Percentiles rank a stretch among this genome's conserved stretches.
Evolutionary conservation across 2,113 vertebrate species (phyloP).

Genomic region (Myotis yumanensis): DNA sequence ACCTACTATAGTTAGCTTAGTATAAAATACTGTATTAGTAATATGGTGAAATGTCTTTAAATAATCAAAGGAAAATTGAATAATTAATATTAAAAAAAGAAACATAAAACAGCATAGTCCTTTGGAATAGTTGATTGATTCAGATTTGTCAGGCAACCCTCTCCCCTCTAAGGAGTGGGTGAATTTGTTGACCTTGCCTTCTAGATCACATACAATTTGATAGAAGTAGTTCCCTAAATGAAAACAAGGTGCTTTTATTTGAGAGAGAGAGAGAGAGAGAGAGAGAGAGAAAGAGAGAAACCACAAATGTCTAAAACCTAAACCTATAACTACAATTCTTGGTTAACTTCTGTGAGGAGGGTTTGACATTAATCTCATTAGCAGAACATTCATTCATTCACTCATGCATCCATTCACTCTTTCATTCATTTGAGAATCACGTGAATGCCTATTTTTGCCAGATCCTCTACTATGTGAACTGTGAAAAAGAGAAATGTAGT

Average conservation of each 20-base stretch:
- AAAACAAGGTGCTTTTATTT: neutral
- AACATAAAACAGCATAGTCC: neutral
- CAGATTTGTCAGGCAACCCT: neutral
- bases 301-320: neutral
- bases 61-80: neutral
- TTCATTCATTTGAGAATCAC: neutral
- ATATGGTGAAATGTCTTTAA: neutral
- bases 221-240: neutral
- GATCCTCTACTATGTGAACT: neutral
- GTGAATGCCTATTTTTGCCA: neutral
- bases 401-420: neutral
- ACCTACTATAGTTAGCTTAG: neutral
- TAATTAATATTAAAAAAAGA: neutral
- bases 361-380: neutral
- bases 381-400: neutral
- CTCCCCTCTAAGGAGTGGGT: neutral
- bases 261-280: neutral
- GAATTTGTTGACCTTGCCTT: neutral
- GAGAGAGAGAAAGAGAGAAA: slow-evolving; percentile 18
- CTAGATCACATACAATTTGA: neutral
- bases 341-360: neutral
- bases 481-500: neutral
- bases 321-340: neutral
- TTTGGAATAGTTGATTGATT: neutral
- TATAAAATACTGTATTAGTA: neutral